These are phyloP conservation scores for Sciurus niger DNA, from an alignment of 2,113 vertebrate genomes.

Conservation along the genomic window DNA sequence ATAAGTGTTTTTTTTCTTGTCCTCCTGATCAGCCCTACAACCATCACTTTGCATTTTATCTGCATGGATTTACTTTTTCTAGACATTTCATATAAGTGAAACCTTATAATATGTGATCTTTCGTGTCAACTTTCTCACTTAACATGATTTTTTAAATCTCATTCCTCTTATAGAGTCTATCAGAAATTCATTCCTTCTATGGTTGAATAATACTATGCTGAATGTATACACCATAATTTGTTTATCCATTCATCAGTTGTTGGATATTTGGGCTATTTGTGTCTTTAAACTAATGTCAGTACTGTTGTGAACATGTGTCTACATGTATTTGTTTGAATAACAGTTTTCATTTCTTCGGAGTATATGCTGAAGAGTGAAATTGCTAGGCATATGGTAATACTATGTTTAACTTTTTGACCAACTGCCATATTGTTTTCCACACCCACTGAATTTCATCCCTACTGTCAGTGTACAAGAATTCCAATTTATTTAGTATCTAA, in stretches of 20 bases:
- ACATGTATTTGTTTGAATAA: conserved; percentile 51
- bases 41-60: not conserved
- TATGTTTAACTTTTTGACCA: conserved; percentile 52
- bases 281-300: not conserved
- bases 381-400: conserved; percentile 12
- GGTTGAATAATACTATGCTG: not conserved
- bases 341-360: conserved; percentile 46
- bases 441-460: conserved; percentile 16
- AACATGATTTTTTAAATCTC: conserved; percentile 10
- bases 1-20: not conserved
- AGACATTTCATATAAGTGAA: conserved; percentile 21
- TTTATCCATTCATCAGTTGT: not conserved
- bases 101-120: not conserved
- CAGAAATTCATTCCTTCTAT: conserved; percentile 24
- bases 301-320: not conserved
- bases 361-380: conserved; percentile 16
- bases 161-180: conserved; percentile 22
- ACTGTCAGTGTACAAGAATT: not conserved
- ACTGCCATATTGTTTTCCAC: conserved; percentile 33
- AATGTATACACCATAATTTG: not conserved
- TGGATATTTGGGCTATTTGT: conserved; percentile 13
- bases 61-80: not conserved
- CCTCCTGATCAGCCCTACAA: not conserved
- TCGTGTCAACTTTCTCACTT: conserved; percentile 27
- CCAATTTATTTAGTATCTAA: not conserved